Evolutionary conservation across 1,140 invertebrate genomes (phyloP), one percentile per base, ranked within the genome.

Genomic region (Mycetomoellerius zeteki): DNA sequence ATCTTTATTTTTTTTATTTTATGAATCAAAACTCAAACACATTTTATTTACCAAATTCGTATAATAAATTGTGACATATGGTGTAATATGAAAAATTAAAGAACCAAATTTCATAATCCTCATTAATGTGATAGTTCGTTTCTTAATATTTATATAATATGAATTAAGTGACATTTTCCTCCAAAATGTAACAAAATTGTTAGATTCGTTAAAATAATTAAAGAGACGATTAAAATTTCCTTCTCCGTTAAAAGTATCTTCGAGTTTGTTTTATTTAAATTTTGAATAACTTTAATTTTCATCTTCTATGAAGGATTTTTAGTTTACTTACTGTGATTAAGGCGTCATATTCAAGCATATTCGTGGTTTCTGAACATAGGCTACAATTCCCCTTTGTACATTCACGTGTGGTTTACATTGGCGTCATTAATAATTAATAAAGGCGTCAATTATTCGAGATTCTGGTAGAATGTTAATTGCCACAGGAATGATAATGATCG

Each of bases 361-460:
- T 65, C 7, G 58, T 2, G 75, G 19, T 67, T 67, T 67, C 27
- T 30, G 43, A 65, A 64, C 37, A 77, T 64, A 21, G 60, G n/a
- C 33, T 37, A 19, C 12, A 21, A 30, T 6, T 47, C 37, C 75
- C 10, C n/a, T 67, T 67, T 67, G 27, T 65, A 27, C n/a, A 67
- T 33, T 75, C 21, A 33, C 21, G n/a, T 43, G 65, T 37, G 27
- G 19, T 69, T 19, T 47, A 47, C 69, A 30, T 19, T 27, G 27
- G 30, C 10, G 24, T 58, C 67, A 87, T 89, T 86, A 89, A 90
- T 86, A 88, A 90, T 90, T 81, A 76, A 77, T 33, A 62, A 88
- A 62, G 47, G n/a, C 58, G 81, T 89, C 78, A 90, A 91, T 90
- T 91, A 91, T 50, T 62, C 56, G 27, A 80, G 27, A 52, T 19